These are phyloP conservation scores for Manis crassicaudata DNA, from an alignment of 2,797 vertebrate genomes.

Conservation along the genomic window DNA sequence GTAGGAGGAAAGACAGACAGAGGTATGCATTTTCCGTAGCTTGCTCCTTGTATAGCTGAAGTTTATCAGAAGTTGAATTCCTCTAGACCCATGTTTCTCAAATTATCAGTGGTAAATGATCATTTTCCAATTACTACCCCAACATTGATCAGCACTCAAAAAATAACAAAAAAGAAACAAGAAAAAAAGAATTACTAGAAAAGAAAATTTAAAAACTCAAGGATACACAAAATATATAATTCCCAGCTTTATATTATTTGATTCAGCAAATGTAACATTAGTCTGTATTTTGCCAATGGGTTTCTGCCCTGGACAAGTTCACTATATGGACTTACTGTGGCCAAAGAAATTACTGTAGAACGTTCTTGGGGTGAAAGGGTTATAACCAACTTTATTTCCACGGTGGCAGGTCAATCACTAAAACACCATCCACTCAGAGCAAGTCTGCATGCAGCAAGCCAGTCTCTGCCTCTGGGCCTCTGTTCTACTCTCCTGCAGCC, in stretches of 20 bases:
- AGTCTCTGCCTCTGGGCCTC: too few relatives aligned
- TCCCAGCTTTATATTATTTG: background rate
- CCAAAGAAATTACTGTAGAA: too few relatives aligned
- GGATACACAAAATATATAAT: background rate
- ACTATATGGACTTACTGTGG: too few relatives aligned
- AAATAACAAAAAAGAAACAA: background rate
- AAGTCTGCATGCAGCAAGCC: too few relatives aligned
- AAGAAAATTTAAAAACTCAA: background rate
- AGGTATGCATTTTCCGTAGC: background rate
- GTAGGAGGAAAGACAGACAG: background rate
- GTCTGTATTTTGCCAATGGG: background rate
- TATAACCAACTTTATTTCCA: too few relatives aligned
- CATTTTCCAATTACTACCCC: background rate
- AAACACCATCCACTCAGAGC: too few relatives aligned
- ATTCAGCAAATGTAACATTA: background rate
- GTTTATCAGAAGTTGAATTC: background rate
- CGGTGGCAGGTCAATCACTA: too few relatives aligned
- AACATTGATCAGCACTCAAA: background rate
- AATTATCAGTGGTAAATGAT: background rate
- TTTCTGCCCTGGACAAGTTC: too few relatives aligned
- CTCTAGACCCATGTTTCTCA: background rate
- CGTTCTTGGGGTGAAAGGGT: too few relatives aligned
- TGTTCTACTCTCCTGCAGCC: too few relatives aligned
- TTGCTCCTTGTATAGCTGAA: background rate
- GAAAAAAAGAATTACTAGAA: background rate